Conservation (phyloP, 2,888 invertebrate genomes). For the Scaptomyza parva region DNA sequence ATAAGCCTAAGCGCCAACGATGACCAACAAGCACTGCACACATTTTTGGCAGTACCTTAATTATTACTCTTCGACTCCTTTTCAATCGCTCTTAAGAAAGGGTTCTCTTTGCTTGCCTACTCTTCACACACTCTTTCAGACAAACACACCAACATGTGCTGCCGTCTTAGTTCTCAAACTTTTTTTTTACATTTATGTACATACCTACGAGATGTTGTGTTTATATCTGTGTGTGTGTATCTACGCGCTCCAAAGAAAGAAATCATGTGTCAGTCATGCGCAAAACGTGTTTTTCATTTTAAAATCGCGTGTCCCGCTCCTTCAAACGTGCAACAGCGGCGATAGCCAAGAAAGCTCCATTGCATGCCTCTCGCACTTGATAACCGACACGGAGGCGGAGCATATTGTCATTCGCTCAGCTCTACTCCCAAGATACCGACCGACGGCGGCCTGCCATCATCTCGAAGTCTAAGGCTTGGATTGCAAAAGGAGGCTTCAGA, state of each 20-base stretch:
- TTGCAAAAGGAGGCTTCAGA: slow-evolving; percentile 17
- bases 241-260: slow-evolving; percentile 55
- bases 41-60: slow-evolving; percentile 25
- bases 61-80: slow-evolving; percentile 49
- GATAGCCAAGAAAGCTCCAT: slow-evolving; percentile 54
- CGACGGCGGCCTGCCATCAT: slow-evolving; percentile 49
- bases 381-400: slow-evolving; percentile 82
- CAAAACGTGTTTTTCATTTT: slow-evolving; percentile 79
- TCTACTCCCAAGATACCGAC: slow-evolving; percentile 39
- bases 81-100: slow-evolving; percentile 44
- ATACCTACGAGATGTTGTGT: slow-evolving; percentile 10
- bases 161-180: slow-evolving; percentile 51
- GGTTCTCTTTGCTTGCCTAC: slow-evolving; percentile 32
- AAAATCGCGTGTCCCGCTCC: slow-evolving; percentile 74
- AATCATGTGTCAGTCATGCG: slow-evolving; percentile 79
- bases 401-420: slow-evolving; percentile 65
- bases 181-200: slow-evolving; percentile 38
- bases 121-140: slow-evolving; percentile 38
- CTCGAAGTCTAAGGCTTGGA: slow-evolving; percentile 30
- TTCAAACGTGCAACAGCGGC: slow-evolving; percentile 45
- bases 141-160: slow-evolving; percentile 24
- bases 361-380: slow-evolving; percentile 73
- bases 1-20: background rate
- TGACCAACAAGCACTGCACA: slow-evolving; percentile 9
- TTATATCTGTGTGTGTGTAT: slow-evolving; percentile 25